phyloP scores from a whole-genome alignment of 2,888 invertebrate species.

The Stenchaetothrips biformis region DNA sequence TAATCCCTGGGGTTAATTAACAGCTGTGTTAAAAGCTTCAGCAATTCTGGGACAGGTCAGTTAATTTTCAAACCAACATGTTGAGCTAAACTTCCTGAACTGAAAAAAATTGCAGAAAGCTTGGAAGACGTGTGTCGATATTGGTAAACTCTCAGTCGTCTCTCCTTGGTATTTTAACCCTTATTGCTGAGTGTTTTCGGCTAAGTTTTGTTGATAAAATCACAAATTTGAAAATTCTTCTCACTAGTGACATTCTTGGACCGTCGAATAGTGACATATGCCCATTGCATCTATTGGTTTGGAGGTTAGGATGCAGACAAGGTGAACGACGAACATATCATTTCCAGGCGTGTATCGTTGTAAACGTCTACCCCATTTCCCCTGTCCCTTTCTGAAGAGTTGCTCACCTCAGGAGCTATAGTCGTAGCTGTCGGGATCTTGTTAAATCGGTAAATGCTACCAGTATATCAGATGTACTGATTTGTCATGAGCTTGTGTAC shows the following conservation, averaged over 20 bases:
- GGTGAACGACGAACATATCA: constrained; percentile 10
- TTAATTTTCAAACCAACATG: neutral
- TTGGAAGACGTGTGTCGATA: neutral
- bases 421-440: too few relatives aligned
- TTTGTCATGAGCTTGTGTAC: constrained; percentile 8
- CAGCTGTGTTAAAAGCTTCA: neutral
- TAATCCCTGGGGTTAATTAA: neutral
- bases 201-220: neutral
- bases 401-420: too few relatives aligned
- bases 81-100: neutral
- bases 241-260: neutral
- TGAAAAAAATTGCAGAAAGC: neutral
- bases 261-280: neutral
- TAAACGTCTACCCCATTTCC: too few relatives aligned
- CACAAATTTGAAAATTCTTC: neutral
- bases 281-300: neutral
- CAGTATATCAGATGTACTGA: neutral
- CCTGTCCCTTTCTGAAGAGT: too few relatives aligned
- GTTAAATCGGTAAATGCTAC: too few relatives aligned
- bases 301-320: constrained; percentile 11
- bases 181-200: neutral
- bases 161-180: neutral
- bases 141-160: neutral
- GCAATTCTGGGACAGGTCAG: neutral
- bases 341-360: neutral